Conservation (phyloP, 2,113 vertebrate genomes). For the Vicugna pacos region DNA sequence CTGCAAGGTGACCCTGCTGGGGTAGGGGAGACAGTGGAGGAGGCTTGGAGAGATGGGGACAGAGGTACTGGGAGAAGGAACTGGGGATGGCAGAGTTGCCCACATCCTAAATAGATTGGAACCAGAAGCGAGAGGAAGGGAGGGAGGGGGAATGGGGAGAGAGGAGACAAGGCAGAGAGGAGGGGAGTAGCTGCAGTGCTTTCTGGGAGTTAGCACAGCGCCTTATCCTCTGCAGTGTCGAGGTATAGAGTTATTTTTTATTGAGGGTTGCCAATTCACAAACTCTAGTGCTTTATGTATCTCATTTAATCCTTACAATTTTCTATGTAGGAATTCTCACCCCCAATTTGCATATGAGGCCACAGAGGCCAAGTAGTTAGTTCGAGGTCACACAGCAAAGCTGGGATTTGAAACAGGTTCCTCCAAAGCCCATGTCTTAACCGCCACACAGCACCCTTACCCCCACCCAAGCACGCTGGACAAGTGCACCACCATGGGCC, state of each 20-base stretch:
- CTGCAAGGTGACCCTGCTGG: not conserved
- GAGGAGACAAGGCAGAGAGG: no score
- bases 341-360: not conserved
- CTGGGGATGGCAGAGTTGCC: not conserved
- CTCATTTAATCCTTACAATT: not conserved
- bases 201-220: not conserved
- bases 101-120: not conserved
- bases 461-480: fast-evolving
- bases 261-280: not conserved
- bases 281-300: not conserved
- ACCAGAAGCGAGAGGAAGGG: not conserved
- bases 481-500: not conserved
- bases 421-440: not conserved
- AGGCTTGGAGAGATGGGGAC: not conserved
- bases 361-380: not conserved
- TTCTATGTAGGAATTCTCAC: not conserved
- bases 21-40: not conserved
- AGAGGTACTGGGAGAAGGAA: not conserved
- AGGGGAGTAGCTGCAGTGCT: not conserved
- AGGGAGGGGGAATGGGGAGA: fast-evolving
- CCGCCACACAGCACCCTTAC: not conserved
- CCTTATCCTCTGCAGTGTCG: not conserved
- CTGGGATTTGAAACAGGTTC: not conserved
- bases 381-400: not conserved
- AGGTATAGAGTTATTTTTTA: not conserved